Evolutionary conservation across 2,888 invertebrate genomes (phyloP).

Genomic region (Serripes groenlandicus): DNA sequence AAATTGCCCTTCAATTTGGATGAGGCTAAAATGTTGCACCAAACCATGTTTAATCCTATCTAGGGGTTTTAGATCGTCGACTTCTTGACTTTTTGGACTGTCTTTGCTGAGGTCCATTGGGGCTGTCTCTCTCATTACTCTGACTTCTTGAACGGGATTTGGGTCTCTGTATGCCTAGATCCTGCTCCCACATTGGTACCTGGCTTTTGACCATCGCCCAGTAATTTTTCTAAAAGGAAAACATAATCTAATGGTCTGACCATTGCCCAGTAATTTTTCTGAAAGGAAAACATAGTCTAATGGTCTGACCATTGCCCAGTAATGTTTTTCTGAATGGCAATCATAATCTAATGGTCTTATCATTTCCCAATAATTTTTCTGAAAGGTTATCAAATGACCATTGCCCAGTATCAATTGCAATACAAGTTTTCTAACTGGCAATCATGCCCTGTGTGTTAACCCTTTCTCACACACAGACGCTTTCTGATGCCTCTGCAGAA

Average conservation of each 20-base stretch:
- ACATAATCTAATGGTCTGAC: no score
- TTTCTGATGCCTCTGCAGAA: no score
- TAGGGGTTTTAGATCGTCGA: conserved; percentile 10
- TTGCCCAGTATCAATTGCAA: no score
- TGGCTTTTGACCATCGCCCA: conserved; percentile 75
- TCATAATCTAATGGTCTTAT: no score
- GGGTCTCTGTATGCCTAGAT: conserved; percentile 49
- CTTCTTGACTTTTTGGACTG: conserved; percentile 13
- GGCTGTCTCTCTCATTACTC: conserved; percentile 1
- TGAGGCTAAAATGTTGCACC: neutral
- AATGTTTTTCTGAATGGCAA: conserved; percentile 67
- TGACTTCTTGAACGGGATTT: neutral
- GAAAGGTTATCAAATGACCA: no score
- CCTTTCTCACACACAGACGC: no score
- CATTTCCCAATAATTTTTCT: no score
- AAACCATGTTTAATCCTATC: neutral
- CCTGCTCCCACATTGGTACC: conserved; percentile 71
- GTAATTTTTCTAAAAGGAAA: conserved; percentile 68
- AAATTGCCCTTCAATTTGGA: neutral
- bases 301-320: conserved; percentile 75
- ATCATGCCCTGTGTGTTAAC: no score
- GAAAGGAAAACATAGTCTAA: no score
- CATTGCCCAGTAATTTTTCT: conserved; percentile 76
- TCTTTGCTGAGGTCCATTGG: neutral
- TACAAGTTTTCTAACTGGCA: no score